Conservation (phyloP, 2,113 vertebrate genomes). For the Colius striatus region DNA sequence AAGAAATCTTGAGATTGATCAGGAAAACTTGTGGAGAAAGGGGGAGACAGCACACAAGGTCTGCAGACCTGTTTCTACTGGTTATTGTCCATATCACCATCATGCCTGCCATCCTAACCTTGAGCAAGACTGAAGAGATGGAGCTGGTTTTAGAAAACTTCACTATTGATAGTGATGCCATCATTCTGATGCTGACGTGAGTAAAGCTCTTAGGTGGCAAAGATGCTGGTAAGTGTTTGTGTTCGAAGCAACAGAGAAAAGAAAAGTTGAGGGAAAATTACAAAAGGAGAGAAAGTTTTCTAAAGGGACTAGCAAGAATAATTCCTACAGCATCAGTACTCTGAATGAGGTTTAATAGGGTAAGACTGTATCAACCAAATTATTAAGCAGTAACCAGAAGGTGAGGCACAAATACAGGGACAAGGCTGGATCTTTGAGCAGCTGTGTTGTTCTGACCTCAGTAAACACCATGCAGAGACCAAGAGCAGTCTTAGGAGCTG, state of each 20-base stretch:
- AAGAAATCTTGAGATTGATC: accelerated
- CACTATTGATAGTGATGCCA: neutral
- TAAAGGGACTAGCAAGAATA: neutral
- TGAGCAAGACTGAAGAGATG: neutral
- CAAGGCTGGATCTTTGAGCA: neutral
- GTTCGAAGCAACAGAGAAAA: neutral
- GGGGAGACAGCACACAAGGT: neutral
- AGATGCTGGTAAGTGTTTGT: neutral
- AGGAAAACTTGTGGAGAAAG: neutral
- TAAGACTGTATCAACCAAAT: neutral
- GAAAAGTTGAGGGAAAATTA: neutral
- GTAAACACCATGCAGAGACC: neutral
- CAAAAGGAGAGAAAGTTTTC: neutral
- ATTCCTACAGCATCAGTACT: neutral
- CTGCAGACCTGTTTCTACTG: neutral
- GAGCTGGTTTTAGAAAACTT: neutral
- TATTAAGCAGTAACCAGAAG: neutral
- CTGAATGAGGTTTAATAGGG: neutral
- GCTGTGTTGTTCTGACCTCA: neutral
- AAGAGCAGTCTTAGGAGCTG: neutral
- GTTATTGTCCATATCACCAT: neutral
- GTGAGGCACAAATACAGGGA: neutral
- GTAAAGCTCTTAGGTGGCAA: neutral
- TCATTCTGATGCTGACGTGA: neutral
- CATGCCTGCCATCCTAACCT: neutral